Percentiles rank a stretch among this genome's conserved stretches.
Evolutionary conservation across 1,140 invertebrate genomes (phyloP).

Genomic region (Eriosoma lanigerum): DNA sequence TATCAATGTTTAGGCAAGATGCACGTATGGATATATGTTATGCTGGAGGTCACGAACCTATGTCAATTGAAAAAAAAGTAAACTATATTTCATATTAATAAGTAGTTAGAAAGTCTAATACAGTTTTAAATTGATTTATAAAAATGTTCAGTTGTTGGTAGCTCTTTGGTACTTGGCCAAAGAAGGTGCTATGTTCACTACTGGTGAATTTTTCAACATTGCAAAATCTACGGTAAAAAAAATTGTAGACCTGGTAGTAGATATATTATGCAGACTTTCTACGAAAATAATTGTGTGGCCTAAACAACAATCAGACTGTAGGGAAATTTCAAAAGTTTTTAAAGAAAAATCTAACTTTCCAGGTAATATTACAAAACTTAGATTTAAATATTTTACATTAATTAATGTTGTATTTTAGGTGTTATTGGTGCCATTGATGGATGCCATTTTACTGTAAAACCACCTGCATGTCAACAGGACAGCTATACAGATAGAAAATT

Average conservation of each 20-base stretch:
- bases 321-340: not conserved
- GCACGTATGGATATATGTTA: not conserved
- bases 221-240: not conserved
- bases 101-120: not conserved
- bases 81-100: not conserved
- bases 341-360: not conserved
- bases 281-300: not conserved
- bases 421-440: conserved; percentile 7
- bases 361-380: not conserved
- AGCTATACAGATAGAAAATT: conserved; percentile 17
- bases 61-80: conserved; percentile 15
- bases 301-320: not conserved
- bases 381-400: not conserved
- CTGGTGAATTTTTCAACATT: conserved; percentile 5
- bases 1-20: conserved; percentile 12
- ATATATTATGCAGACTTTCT: not conserved
- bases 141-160: not conserved
- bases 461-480: not conserved
- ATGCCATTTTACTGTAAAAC: conserved; percentile 1
- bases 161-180: not conserved
- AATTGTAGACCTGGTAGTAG: not conserved
- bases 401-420: conserved; percentile 9
- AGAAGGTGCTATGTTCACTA: not conserved
- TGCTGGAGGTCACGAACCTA: not conserved
- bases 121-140: not conserved